These are phyloP conservation scores for Drosophila subpulchrella DNA, from an alignment of 1,140 invertebrate genomes.

Conservation along the genomic window DNA sequence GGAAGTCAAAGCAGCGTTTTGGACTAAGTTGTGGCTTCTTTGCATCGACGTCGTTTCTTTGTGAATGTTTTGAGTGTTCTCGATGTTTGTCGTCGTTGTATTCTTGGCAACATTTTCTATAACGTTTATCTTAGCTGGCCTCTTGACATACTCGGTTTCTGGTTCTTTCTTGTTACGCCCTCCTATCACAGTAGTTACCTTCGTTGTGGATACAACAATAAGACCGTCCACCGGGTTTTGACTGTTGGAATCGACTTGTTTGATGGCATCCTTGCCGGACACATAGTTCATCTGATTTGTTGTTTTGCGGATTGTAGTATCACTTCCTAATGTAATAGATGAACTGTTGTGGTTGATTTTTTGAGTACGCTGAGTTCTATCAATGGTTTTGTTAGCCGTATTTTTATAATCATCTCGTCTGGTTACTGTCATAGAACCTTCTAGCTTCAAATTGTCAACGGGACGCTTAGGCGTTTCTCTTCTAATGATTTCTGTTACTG, in stretches of 20 bases:
- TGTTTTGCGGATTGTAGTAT: slow-evolving; percentile 85
- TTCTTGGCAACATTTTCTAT: slow-evolving; percentile 79
- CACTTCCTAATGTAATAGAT: slow-evolving; percentile 87
- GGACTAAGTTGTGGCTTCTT: slow-evolving; percentile 59
- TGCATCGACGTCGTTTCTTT: slow-evolving; percentile 69
- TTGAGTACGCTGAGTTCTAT: slow-evolving; percentile 81
- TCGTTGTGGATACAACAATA: slow-evolving; percentile 85
- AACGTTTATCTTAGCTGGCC: slow-evolving; percentile 76
- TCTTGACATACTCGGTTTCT: slow-evolving; percentile 78
- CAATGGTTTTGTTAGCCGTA: slow-evolving; percentile 68
- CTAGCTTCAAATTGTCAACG: slow-evolving; percentile 88
- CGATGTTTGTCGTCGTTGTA: slow-evolving; percentile 70
- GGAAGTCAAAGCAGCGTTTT: slow-evolving; percentile 34
- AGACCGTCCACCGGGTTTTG: slow-evolving; percentile 86
- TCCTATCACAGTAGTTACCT: slow-evolving; percentile 84
- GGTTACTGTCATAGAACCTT: slow-evolving; percentile 87
- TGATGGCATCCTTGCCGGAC: slow-evolving; percentile 85
- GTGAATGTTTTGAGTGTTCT: slow-evolving; percentile 72
- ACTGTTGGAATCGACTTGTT: slow-evolving; percentile 78
- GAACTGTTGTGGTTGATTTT: slow-evolving; percentile 87
- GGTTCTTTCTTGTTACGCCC: slow-evolving; percentile 76
- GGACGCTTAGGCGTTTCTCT: slow-evolving; percentile 86
- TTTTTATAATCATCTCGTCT: slow-evolving; percentile 71
- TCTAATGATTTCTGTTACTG: slow-evolving; percentile 84
- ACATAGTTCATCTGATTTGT: slow-evolving; percentile 88